Base-by-base conservation (phyloP, 2,113 vertebrate genomes). In the Junco hyemalis region DNA sequence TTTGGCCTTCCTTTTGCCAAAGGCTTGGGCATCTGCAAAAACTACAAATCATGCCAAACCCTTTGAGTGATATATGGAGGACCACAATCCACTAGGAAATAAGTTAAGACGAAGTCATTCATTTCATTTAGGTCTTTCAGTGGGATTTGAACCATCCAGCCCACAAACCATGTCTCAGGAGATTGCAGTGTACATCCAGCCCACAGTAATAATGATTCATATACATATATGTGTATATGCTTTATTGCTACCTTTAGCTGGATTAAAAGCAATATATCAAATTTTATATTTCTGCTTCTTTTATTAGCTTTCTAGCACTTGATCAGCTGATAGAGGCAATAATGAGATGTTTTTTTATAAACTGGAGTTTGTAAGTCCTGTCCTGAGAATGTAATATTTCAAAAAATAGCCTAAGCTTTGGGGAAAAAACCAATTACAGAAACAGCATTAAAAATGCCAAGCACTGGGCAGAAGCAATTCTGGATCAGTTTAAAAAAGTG, bases 401-500 rank as follows among this genome's bases (percentile, higher is more conserved):
- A 98, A 98, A 97, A 98, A 98, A 97, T 90, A 96, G 95, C 94
- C 95, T 95, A 96, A 98, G 98, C 98, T 98, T 98, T 98, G 97
- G 97, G 97, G 94, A 95, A 97, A 98, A 98, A 98, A 98, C 95
- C 98, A 98, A 99, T 98, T 98, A 98, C 97, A 97, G 98, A 98
- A 97, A 98, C 97, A 98, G 98, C 97, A 98, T 98, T 98, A 98
- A 98, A 98, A 98, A 98, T 98, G 97, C 98, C 98, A 98, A 97
- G 97, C 97, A 95, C 96, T 79, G 92, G 97, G 98, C 97, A 97
- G 96, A 98, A 98, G 97, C 96, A 98, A 98, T 98, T 98, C 98
- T 97, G 98, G 97, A 98, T 98, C 98, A 98, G 98, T 99, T 98
- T 98, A 97, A 99, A 99, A 98, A 98, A 98, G 98, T 99, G 99